Evolutionary conservation across 2,113 vertebrate genomes (phyloP), one percentile per base, ranked within the genome.

Genomic region (Melanocharis versteri): DNA sequence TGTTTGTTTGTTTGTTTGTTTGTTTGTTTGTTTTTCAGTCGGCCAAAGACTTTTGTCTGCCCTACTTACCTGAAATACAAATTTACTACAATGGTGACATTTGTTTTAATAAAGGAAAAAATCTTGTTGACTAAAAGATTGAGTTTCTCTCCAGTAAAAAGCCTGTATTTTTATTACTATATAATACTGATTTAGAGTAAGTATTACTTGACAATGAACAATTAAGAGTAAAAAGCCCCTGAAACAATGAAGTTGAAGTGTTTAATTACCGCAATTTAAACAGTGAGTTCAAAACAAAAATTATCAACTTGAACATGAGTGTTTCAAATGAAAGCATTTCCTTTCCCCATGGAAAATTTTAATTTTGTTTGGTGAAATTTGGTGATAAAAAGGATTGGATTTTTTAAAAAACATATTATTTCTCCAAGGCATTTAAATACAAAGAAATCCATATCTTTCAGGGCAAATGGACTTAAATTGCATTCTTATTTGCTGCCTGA

Each of bases 281-380:
- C 2, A 8, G 5, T 31, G 13, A 40, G 4, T 65, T 93, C n/a
- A 85, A 85, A 93, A 48, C 24, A 5, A 64, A 93, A 84, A 18
- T 7, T 0, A n/a, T 90, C 6, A 56, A 10, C 8, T 56, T 64
- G 11, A 15, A 51, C 23, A 27, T 15, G 7, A 37, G 4, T 30
- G 4, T 44, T 87, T 81, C 3, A 4, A 73, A 78, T 54, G 2
- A 66, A 84, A 91, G 1, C 6, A n/a, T 47, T 89, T 84, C 15
- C 13, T 44, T 85, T 85, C 27, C 12, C 9, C 3, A 1, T 11
- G 31, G 61, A 91, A 85, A 91, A 64, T 60, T 78, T 4, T 70
- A 13, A 72, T 51, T 87, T 68, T 11, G n/a, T 69, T 50, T 66
- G 4, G 5, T 60, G 11, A 84, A 92, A 91, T 77, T 14, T n/a